phyloP scores from a whole-genome alignment of 2,113 vertebrate genomes.

The Dunckerocampus dactyliophorus region DNA sequence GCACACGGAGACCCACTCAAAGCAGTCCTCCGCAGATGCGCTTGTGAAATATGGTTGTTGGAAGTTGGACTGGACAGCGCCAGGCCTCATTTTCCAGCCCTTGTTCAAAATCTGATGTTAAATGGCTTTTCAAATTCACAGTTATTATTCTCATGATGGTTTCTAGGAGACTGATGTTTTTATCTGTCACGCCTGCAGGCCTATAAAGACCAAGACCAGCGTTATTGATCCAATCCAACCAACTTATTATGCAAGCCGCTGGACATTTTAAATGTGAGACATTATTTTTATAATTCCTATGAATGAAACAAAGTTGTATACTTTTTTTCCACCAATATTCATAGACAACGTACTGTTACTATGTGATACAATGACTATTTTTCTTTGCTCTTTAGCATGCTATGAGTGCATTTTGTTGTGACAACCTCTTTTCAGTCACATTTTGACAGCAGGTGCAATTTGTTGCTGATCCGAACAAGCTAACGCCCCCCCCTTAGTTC shows the following conservation, averaged over 20 bases:
- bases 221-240: constrained; percentile 62
- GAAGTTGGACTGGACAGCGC: constrained; percentile 25
- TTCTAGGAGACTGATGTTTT: constrained; percentile 69
- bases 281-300: constrained; percentile 74
- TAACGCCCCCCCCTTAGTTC: background rate
- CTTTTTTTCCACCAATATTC: constrained; percentile 66
- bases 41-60: constrained; percentile 47
- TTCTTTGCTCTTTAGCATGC: constrained; percentile 70
- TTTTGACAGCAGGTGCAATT: background rate
- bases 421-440: background rate
- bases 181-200: constrained; percentile 63
- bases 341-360: constrained; percentile 63
- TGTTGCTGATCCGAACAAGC: background rate
- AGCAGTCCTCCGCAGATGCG: constrained; percentile 16
- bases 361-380: constrained; percentile 58
- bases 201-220: constrained; percentile 65
- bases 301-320: constrained; percentile 68
- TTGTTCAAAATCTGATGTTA: constrained; percentile 64
- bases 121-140: constrained; percentile 57
- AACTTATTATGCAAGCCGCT: constrained; percentile 72
- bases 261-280: constrained; percentile 73
- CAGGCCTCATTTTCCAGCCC: constrained; percentile 65
- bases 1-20: constrained; percentile 61
- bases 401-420: constrained; percentile 52
- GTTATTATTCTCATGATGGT: constrained; percentile 63